Evolutionary conservation across 2,888 invertebrate genomes (phyloP).

Genomic region (Megaustenia siamemsis): DNA sequence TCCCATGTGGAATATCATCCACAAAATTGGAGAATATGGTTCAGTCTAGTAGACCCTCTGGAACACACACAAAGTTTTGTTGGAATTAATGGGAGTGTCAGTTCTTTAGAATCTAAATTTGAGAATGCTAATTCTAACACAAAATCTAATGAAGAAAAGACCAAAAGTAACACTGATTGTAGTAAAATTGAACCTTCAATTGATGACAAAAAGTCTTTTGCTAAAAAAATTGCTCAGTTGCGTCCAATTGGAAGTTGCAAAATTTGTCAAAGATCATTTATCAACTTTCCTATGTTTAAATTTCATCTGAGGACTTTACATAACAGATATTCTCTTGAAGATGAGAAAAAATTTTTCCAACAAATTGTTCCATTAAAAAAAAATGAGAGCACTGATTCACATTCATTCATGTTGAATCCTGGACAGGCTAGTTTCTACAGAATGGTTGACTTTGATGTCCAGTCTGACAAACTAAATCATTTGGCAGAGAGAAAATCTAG

Average conservation of each 20-base stretch:
- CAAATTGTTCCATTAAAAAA: not conserved
- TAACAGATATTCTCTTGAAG: not conserved
- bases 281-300: not conserved
- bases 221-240: not conserved
- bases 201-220: not conserved
- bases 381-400: too few species aligned
- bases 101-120: not conserved
- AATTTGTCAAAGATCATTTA: not conserved
- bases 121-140: not conserved
- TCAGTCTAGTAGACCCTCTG: too few species aligned
- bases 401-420: too few species aligned
- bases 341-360: not conserved
- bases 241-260: not conserved
- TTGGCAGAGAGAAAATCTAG: too few species aligned
- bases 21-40: not conserved
- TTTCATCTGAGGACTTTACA: conserved; percentile 15
- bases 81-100: not conserved
- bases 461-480: too few species aligned
- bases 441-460: too few species aligned
- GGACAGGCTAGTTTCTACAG: too few species aligned
- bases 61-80: not conserved
- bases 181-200: too few species aligned
- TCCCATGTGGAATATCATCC: not conserved
- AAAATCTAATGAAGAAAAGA: not conserved
- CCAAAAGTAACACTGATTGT: too few species aligned